Conservation (phyloP, 2,797 vertebrate genomes). For the Enteromius mattozi region DNA sequence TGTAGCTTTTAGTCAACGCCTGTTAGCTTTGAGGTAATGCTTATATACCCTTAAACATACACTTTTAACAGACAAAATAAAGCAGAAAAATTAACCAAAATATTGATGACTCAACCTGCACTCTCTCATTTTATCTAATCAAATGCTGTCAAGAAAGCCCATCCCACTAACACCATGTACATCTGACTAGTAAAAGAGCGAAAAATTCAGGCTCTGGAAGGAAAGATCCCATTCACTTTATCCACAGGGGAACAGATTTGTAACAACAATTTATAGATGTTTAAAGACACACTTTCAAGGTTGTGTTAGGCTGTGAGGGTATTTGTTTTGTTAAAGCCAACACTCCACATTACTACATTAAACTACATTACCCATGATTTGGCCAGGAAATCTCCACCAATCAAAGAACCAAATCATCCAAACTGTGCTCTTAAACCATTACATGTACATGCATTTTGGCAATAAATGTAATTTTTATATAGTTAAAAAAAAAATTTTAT, state of each 20-base stretch:
- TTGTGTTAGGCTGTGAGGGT: not conserved
- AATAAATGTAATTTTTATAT: not conserved
- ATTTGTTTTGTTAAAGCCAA: not conserved
- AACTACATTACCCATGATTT: not conserved
- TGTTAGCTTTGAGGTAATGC: not conserved
- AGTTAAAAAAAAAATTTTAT: not conserved
- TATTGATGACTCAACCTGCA: not conserved
- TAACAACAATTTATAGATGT: not conserved
- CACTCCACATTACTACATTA: not conserved
- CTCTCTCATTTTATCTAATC: not conserved
- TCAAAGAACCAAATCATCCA: not conserved
- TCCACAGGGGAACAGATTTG: not conserved
- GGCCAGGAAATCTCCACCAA: not conserved
- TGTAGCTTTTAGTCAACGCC: not conserved
- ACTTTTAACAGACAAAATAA: not conserved
- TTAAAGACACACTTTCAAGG: not conserved
- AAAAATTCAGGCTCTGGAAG: not conserved
- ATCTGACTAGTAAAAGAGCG: not conserved
- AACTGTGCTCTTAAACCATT: not conserved
- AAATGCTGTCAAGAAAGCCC: not conserved
- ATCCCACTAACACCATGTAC: not conserved
- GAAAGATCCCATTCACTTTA: not conserved
- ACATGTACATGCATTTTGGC: not conserved
- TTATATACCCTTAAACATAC: not conserved
- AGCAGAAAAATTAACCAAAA: not conserved